Base-by-base conservation (phyloP, 37 sponge, comb jelly and placozoan genomes). In the Aplysina aerophoba region DNA sequence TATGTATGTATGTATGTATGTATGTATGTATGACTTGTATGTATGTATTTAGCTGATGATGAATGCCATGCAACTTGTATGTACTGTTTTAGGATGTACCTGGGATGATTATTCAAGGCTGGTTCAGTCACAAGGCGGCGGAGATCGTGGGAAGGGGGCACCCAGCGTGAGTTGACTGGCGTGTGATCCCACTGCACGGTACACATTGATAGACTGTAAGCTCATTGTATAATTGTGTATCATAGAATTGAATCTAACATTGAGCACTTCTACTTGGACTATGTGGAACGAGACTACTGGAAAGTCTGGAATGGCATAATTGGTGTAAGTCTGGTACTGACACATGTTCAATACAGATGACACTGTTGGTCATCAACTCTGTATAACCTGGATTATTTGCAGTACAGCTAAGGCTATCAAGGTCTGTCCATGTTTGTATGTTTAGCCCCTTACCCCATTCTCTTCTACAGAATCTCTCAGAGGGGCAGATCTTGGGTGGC, bases 171-270 rank as follows among this genome's bases (percentile, higher is more conserved):
- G 78, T 50, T 75, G 16, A 17, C 14, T 17, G 3, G 71, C 6
- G 34, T 69, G 34, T 69, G 27, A 20, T 8, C 27, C 22, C 27
- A 30, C 12, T 17, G 28, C 11, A 62, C 27, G 4, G n/a, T 69
- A 69, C 33, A 69, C 34, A 35, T 11, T 15, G 33, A 17, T 30
- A 27, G 17, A 4, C 1, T 27, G 15, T 6, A 31, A 69, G 35
- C 13, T 6, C 28, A 17, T 34, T 35, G 6, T 35, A 69, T 35
- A 11, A 17, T 17, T 28, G 11, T 35, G 64, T 62, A 20, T 58
- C 37, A 38, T 30, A 75, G 78, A 22, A 75, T 75, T 75, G 78
- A 75, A 75, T 75, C 78, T 2, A 75, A 75, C 25, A 75, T 75
- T n/a, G 54, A 19, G 17, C 54, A 75, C 53, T 75, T n/a, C 41